These are phyloP conservation scores for Parauchenoglanis ngamensis DNA, from an alignment of 2,797 vertebrate genomes.

Conservation along the genomic window DNA sequence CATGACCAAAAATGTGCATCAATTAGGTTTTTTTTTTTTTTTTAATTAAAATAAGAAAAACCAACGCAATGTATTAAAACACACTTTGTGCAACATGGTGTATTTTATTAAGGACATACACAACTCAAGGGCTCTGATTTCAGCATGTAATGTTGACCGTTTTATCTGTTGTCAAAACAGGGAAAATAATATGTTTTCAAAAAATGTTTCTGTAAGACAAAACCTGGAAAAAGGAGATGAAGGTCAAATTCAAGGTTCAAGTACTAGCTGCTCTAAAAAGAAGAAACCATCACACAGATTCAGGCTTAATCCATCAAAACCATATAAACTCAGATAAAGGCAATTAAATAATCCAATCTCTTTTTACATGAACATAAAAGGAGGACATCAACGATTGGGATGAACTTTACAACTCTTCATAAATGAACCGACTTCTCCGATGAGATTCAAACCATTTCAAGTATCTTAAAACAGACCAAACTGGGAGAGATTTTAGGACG, in stretches of 20 bases:
- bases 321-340: background rate
- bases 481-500: conserved; percentile 7
- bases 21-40: background rate
- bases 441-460: background rate
- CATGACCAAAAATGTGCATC: background rate
- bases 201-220: background rate
- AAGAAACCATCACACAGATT: conserved; percentile 6
- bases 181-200: background rate
- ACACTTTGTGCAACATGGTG: background rate
- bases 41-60: background rate
- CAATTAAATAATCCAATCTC: background rate
- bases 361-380: background rate
- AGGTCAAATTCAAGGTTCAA: conserved; percentile 6
- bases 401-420: background rate
- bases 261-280: conserved; percentile 13
- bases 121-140: conserved; percentile 2
- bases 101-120: conserved; percentile 12
- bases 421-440: background rate
- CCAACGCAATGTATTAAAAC: background rate
- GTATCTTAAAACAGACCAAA: background rate
- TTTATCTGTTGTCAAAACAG: conserved; percentile 16
- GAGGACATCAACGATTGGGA: background rate
- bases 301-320: conserved; percentile 11
- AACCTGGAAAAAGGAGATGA: background rate
- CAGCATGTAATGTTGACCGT: background rate